Percentiles rank a stretch among this genome's conserved stretches.
phyloP scores from a whole-genome alignment of 30 jellyfish, hydroid and myxozoan species.

The Nemopilema nomurai region DNA sequence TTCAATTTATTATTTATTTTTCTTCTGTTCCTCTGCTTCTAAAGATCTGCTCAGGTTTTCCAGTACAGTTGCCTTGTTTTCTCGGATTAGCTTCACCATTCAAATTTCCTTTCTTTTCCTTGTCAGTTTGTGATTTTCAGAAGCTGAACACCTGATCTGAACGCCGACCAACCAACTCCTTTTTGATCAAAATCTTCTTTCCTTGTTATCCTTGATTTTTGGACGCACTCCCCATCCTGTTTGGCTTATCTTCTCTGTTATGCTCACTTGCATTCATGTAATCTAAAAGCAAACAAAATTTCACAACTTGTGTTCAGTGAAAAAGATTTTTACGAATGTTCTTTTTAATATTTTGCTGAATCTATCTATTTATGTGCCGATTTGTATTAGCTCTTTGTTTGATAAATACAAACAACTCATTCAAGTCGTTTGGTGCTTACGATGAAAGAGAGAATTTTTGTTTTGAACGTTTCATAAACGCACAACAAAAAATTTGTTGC shows the following conservation, averaged over 20 bases:
- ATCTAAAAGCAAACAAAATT: conserved; percentile 13
- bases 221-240: not conserved
- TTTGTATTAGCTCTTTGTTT: not conserved
- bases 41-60: too few relatives aligned
- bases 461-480: not conserved
- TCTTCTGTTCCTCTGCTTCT: too few relatives aligned
- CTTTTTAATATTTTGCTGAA: not conserved
- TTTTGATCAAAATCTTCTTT: not conserved
- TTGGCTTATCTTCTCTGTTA: not conserved
- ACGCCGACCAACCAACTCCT: not conserved
- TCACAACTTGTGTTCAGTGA: not conserved
- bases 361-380: not conserved
- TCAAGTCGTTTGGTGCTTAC: not conserved
- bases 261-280: not conserved
- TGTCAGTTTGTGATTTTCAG: not conserved
- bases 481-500: not conserved
- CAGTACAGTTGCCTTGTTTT: too few relatives aligned
- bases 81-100: too few relatives aligned
- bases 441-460: not conserved
- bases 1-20: too few relatives aligned
- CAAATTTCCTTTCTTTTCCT: not conserved
- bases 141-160: not conserved
- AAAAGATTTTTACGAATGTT: not conserved
- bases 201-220: not conserved
- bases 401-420: not conserved